Evolutionary conservation across 1,140 invertebrate species (phyloP).

Genomic region (Bombus sibiricus): DNA sequence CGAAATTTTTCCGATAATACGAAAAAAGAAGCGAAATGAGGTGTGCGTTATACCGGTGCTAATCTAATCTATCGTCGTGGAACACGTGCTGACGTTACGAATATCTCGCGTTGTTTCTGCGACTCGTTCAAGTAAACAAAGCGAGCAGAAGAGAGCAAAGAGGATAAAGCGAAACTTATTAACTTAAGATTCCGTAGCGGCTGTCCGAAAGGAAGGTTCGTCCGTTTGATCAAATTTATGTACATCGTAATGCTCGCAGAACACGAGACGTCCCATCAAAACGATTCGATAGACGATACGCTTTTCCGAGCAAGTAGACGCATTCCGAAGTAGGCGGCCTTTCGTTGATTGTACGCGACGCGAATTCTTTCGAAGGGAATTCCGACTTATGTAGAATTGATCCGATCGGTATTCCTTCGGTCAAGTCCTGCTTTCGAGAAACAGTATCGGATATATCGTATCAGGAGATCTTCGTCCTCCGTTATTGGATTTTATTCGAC

Average conservation of each 20-base stretch:
- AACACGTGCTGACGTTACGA: too few species aligned
- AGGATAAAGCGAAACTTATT: neutral
- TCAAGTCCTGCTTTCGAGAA: conserved; percentile 15
- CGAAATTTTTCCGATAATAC: too few species aligned
- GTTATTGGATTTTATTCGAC: conserved; percentile 64
- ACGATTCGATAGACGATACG: conserved; percentile 22
- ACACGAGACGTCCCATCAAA: conserved; percentile 4
- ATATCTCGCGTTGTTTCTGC: neutral
- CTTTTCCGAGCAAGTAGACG: conserved; percentile 30
- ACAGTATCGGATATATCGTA: conserved; percentile 36
- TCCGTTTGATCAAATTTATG: conserved; percentile 7
- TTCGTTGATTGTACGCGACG: conserved; percentile 50
- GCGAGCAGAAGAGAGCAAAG: too few species aligned
- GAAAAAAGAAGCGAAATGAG: too few species aligned
- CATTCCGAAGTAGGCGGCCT: conserved; percentile 28
- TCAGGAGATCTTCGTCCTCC: conserved; percentile 22
- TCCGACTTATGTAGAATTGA: conserved; percentile 44
- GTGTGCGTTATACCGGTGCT: too few species aligned
- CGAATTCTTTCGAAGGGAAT: conserved; percentile 34
- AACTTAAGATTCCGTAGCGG: neutral
- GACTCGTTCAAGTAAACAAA: neutral
- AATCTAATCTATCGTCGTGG: too few species aligned
- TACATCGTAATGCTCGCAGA: neutral
- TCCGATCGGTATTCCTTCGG: conserved; percentile 40
- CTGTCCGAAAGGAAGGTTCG: neutral